These are phyloP conservation scores for Cremastinae sp. DNA, from an alignment of 2,888 invertebrate genomes.

Conservation along the genomic window DNA sequence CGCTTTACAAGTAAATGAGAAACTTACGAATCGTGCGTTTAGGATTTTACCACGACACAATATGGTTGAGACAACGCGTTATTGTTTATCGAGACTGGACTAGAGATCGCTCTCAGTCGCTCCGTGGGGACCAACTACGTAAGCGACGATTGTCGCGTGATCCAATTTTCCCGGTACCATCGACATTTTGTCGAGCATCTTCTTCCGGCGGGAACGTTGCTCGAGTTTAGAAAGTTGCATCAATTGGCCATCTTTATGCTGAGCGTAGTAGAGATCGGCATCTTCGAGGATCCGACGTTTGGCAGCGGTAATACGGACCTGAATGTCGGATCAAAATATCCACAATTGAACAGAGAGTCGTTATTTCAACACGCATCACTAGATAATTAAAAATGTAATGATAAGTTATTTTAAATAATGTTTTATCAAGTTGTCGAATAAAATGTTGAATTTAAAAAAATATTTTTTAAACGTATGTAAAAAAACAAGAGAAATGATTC, in stretches of 20 bases:
- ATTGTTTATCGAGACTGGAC: slow-evolving; percentile 32
- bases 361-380: too few species aligned
- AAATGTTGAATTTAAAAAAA: too few species aligned
- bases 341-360: too few species aligned
- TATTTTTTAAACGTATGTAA: too few species aligned
- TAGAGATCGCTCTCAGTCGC: slow-evolving; percentile 59
- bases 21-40: slow-evolving; percentile 37
- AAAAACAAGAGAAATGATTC: not conserved
- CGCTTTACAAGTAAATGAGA: slow-evolving; percentile 8
- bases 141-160: slow-evolving; percentile 92
- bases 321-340: slow-evolving; percentile 28
- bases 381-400: too few species aligned
- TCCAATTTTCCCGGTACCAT: slow-evolving; percentile 93
- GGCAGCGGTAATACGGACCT: slow-evolving; percentile 86
- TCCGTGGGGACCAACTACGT: slow-evolving; percentile 84
- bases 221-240: slow-evolving; percentile 84
- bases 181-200: slow-evolving; percentile 87
- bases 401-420: too few species aligned
- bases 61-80: slow-evolving; percentile 31
- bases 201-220: slow-evolving; percentile 86
- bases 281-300: slow-evolving; percentile 92
- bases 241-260: slow-evolving; percentile 82
- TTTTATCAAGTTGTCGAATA: too few species aligned
- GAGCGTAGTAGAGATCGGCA: slow-evolving; percentile 87
- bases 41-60: slow-evolving; percentile 43